Evolutionary conservation across 1,140 invertebrate species (phyloP), one percentile per base, ranked within the genome.

Genomic region (Pseudomyrmex dendroicus): DNA sequence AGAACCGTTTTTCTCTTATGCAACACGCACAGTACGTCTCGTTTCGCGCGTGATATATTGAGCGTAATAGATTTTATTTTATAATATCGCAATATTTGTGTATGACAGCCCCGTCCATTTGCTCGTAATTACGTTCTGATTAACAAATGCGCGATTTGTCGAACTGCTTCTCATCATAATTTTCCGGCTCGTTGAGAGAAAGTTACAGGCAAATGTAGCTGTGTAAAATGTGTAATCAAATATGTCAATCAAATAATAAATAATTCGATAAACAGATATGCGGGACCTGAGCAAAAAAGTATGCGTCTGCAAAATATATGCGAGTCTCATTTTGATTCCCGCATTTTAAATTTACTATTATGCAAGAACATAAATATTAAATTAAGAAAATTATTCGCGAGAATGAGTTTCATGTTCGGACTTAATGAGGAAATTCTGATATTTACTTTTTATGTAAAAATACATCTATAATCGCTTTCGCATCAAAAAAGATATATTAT

Each of bases 61-160:
- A 70, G 50, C 56, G 46, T 74, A 64, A 66, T 83, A 57, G 86
- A 87, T 87, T 82, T 83, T 74, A 72, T 86, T 84, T 80, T 35
- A 35, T 35, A 35, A 35, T 1, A 35, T 35, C 35, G 35, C 74
- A 84, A 70, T 84, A 87, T 84, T 52, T 68, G 68, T 54, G 9
- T 63, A 61, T 57, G 76, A 72, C 76, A 80, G 46, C 54, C 25
- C 25, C 76, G 54, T 17, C 20, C 46, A 57, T 70, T 78, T 57
- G 64, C 35, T 20, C 35, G 20, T 59, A 80, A 80, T 80, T 59
- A 72, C 54, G 2, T 72, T 2, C 76, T 59, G 76, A 80, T 80
- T 80, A 72, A 80, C 76, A 61, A 57, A 78, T 46, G 35, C 13
- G 44, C 63, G 1, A 22, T 44, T 20, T 59, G 50, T 25, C 50